Base-by-base conservation (phyloP, 2,113 vertebrate species). In the Centropus bengalensis region DNA sequence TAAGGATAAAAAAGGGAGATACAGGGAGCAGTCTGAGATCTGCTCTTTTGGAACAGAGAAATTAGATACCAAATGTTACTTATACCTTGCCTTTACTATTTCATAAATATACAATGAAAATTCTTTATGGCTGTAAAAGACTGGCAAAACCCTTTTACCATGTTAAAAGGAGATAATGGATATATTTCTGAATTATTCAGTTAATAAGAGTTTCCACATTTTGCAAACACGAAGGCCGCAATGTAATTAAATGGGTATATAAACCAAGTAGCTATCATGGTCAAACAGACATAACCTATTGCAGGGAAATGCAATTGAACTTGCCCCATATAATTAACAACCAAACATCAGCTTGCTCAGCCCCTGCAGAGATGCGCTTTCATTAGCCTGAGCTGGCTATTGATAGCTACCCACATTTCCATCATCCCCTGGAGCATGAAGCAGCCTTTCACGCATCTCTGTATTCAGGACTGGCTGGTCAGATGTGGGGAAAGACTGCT, bases 311-410 rank as follows among this genome's bases (percentile, higher is more conserved):
- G 59, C 82, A 86, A 94, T 82, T 94, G 83, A 91, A 93, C 81
- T 93, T 92, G 82, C 69, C 91, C 81, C 49, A 74, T 42, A 19
- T 89, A 96, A 93, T 95, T 96, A 95, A 71, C 63, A 91, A 52
- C 69, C 71, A 79, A 62, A 71, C 67, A 76, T 67, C 78, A 93
- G 59, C 42, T 91, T 86, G 52, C 59, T 88, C 62, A 86, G 54
- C 63, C 93, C 95, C 93, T 85, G 89, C 82, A 95, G 86, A 87
- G 82, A 84, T 68, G 58, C 32, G 36, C 26, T 91, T 91, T 91
- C 95, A 86, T 96, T 92, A 92, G 83, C 30, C 80, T 86, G 83
- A 77, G 58, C 62, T 74, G 78, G 20, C 67, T 96, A 91, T 94
- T 82, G 92, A 93, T 93, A 94, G 73, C 79, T 90, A 74, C 70